Conservation (phyloP, 2,113 vertebrate species). For the Enhydra lutris region DNA sequence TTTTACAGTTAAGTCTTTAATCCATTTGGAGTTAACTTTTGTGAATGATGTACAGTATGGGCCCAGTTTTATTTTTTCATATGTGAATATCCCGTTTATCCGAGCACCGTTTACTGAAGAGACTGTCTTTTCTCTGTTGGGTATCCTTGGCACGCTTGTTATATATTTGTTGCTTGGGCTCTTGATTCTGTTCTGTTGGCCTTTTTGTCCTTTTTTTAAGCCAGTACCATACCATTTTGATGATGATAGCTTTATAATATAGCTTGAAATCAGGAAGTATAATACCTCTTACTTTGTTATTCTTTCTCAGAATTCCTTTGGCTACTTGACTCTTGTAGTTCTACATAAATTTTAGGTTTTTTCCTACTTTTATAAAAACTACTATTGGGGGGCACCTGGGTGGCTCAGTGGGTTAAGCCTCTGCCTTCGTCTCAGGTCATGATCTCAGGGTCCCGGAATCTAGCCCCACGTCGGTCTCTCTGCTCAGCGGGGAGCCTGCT, state of each 20-base stretch:
- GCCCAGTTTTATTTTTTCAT: neutral
- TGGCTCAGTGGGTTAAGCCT: too few species aligned
- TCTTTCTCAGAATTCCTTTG: neutral
- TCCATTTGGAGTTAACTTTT: neutral
- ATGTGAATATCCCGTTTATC: neutral
- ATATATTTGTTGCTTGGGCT: neutral
- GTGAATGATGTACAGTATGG: neutral
- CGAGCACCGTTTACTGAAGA: neutral
- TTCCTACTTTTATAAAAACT: neutral
- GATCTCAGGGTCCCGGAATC: too few species aligned
- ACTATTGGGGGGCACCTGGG: neutral
- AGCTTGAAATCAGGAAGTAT: neutral
- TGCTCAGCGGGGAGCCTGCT: too few species aligned
- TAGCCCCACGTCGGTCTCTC: too few species aligned
- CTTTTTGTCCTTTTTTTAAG: neutral
- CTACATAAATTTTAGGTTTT: neutral
- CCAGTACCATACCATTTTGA: neutral
- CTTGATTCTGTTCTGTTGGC: neutral
- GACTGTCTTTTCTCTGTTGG: neutral
- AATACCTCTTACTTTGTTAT: neutral
- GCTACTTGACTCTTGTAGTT: neutral
- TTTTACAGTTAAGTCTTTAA: neutral
- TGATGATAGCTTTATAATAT: neutral
- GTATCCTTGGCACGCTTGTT: neutral
- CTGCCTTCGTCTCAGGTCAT: too few species aligned